phyloP scores from a whole-genome alignment of 2,888 invertebrate species.

The Adineta ricciae region DNA sequence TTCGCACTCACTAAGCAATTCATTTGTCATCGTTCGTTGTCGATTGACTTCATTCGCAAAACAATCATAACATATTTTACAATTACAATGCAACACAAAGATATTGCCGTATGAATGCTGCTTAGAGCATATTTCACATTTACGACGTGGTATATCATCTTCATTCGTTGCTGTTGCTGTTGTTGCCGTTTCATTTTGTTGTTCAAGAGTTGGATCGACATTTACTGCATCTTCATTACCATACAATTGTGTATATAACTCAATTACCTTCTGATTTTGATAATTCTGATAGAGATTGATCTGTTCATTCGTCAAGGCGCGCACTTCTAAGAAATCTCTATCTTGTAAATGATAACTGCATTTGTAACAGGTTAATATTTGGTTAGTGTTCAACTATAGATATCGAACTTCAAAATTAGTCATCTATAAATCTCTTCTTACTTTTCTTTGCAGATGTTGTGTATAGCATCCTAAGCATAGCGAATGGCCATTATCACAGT shows the following conservation, averaged over 20 bases:
- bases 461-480: neutral
- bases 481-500: neutral
- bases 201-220: neutral
- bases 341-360: slow-evolving; percentile 13
- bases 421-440: neutral
- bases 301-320: neutral
- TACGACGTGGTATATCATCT: neutral
- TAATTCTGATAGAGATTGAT: neutral
- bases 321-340: neutral
- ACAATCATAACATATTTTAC: slow-evolving; percentile 17
- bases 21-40: neutral
- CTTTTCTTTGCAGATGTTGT: neutral
- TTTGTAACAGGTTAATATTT: neutral
- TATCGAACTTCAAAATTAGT: neutral
- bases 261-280: neutral
- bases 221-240: neutral
- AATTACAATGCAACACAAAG: neutral
- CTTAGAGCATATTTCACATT: slow-evolving; percentile 9
- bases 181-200: neutral
- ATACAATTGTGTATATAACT: neutral
- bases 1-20: neutral
- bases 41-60: neutral
- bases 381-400: neutral
- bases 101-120: neutral
- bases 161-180: neutral